Evolutionary conservation across 2,888 invertebrate genomes (phyloP).

Genomic region (Nesidiocoris tenuis): DNA sequence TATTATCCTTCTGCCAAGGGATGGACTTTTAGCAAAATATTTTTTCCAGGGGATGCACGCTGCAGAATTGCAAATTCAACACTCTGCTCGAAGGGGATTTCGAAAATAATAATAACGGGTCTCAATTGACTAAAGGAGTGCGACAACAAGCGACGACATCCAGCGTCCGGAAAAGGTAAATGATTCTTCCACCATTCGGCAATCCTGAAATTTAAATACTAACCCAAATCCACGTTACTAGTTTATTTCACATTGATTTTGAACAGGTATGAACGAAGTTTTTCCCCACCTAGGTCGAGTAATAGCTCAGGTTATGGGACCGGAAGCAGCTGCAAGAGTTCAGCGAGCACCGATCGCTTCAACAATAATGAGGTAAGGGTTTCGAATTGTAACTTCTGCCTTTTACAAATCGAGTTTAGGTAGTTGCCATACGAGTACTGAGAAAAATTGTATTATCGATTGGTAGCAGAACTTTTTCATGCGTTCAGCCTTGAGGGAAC

Average conservation of each 20-base stretch:
- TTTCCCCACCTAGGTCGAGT: slow-evolving; percentile 75
- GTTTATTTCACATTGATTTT: slow-evolving; percentile 40
- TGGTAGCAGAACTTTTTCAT: too few species aligned
- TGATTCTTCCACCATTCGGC: background rate
- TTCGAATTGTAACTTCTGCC: background rate
- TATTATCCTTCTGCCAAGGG: too few species aligned
- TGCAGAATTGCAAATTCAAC: slow-evolving; percentile 66
- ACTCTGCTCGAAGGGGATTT: slow-evolving; percentile 67
- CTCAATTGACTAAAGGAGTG: slow-evolving; percentile 49
- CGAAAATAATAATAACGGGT: slow-evolving; percentile 63
- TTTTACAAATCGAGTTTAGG: too few species aligned
- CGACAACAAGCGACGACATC: slow-evolving; percentile 61
- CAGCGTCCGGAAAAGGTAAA: slow-evolving; percentile 62
- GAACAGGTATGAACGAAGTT: slow-evolving; percentile 65
- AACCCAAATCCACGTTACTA: background rate
- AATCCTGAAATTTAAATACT: background rate
- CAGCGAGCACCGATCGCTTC: slow-evolving; percentile 55
- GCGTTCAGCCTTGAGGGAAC: too few species aligned
- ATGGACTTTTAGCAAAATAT: too few species aligned
- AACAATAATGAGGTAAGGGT: slow-evolving; percentile 56
- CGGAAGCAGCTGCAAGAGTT: slow-evolving; percentile 61
- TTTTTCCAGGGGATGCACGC: slow-evolving; percentile 63
- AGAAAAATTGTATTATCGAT: too few species aligned
- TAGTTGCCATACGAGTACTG: too few species aligned
- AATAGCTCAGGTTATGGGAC: slow-evolving; percentile 84